Conservation (phyloP, 1,140 invertebrate species). For the Anoplophora glabripennis region DNA sequence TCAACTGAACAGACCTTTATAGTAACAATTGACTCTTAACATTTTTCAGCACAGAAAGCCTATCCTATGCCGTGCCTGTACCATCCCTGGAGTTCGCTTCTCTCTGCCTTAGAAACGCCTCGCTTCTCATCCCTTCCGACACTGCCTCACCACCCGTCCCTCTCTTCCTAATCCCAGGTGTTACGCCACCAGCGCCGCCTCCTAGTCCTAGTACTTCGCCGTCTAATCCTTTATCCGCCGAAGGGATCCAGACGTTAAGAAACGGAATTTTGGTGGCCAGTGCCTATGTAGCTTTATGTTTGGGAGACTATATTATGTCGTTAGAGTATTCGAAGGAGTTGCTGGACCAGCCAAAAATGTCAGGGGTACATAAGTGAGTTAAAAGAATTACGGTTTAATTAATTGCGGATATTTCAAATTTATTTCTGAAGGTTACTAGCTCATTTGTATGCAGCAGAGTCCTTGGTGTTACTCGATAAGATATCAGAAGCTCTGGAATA, state of each 20-base stretch:
- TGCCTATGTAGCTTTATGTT: conserved; percentile 79
- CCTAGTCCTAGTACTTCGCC: conserved; percentile 43
- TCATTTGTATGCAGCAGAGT: conserved; percentile 87
- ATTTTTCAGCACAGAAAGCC: conserved; percentile 54
- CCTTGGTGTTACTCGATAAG: conserved; percentile 79
- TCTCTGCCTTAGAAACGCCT: conserved; percentile 82
- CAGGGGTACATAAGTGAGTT: conserved; percentile 61
- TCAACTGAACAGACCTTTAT: not conserved
- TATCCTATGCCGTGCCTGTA: conserved; percentile 78
- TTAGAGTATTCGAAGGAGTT: conserved; percentile 72
- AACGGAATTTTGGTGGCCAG: conserved; percentile 74
- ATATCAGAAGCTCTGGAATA: conserved; percentile 81
- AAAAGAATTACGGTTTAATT: not conserved
- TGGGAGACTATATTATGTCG: conserved; percentile 82
- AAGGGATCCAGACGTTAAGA: conserved; percentile 52
- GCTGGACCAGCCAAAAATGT: conserved; percentile 62
- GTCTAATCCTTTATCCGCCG: conserved; percentile 47
- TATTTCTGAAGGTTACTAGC: conserved; percentile 67
- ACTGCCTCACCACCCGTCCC: conserved; percentile 37
- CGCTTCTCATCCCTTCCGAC: conserved; percentile 57
- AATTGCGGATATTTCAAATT: too few relatives aligned
- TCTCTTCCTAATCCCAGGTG: conserved; percentile 43
- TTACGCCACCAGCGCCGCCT: conserved; percentile 39
- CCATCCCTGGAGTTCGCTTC: conserved; percentile 87
- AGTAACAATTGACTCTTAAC: not conserved